These are phyloP conservation scores for Tupiocoris notatus DNA, from an alignment of 2,888 invertebrate species.

Conservation along the genomic window DNA sequence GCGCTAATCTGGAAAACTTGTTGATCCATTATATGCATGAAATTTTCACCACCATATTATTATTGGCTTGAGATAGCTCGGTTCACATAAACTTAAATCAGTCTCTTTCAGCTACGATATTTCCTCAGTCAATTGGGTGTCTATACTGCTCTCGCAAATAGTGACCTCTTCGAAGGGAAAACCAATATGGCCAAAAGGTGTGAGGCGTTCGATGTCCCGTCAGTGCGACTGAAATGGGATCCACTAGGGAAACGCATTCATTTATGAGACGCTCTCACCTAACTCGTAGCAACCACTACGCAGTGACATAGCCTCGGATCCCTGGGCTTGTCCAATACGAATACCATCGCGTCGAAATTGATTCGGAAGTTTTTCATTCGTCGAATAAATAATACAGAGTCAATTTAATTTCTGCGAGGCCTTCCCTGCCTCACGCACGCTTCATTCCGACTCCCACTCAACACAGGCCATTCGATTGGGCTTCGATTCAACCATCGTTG, in stretches of 20 bases:
- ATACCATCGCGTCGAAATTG: constrained; percentile 10
- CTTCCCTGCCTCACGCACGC: not conserved
- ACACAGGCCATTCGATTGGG: not conserved
- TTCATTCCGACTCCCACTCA: no score
- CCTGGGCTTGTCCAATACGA: not conserved
- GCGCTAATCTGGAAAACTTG: no score
- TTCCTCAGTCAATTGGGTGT: no score
- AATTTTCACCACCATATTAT: no score
- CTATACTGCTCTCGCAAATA: no score
- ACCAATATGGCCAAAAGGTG: not conserved
- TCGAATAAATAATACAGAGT: constrained; percentile 36
- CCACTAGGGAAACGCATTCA: not conserved
- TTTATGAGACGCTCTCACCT: not conserved
- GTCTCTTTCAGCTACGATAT: no score
- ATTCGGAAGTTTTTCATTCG: not conserved
- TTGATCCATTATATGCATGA: no score
- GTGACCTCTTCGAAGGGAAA: no score
- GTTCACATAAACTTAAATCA: no score
- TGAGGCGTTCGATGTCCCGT: not conserved
- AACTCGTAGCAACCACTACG: not conserved
- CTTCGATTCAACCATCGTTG: not conserved
- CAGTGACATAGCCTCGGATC: not conserved
- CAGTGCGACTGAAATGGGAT: no score
- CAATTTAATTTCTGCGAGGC: constrained; percentile 24
- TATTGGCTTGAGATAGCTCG: no score